phyloP scores from a whole-genome alignment of 1,140 invertebrate species.

The Acyrthosiphon pisum region DNA sequence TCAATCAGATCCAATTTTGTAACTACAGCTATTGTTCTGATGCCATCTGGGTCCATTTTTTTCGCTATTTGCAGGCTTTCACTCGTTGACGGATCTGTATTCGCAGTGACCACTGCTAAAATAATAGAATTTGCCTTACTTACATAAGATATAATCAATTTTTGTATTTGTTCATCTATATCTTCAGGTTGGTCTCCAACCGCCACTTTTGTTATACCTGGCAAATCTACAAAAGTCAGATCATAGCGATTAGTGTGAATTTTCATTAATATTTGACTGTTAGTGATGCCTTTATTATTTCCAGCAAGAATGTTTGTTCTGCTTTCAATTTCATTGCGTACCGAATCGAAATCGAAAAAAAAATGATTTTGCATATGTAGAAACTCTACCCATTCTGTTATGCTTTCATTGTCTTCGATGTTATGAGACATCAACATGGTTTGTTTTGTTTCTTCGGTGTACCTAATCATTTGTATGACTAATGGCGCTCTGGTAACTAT shows the following conservation, averaged over 20 bases:
- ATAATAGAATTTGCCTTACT: conserved; percentile 91
- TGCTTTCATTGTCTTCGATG: conserved; percentile 71
- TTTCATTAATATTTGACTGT: conserved; percentile 75
- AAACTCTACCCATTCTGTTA: conserved; percentile 79
- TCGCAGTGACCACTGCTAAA: conserved; percentile 93
- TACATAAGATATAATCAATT: conserved; percentile 95
- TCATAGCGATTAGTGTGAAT: conserved; percentile 83
- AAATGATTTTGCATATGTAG: conserved; percentile 74
- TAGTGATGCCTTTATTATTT: conserved; percentile 75
- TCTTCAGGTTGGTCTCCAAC: conserved; percentile 87
- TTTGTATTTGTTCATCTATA: conserved; percentile 65
- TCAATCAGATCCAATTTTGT: conserved; percentile 85
- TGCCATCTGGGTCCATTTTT: conserved; percentile 92
- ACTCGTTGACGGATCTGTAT: conserved; percentile 94
- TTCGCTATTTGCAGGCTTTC: conserved; percentile 95
- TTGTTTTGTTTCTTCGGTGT: background rate
- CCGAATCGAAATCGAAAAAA: conserved; percentile 73
- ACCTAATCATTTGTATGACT: conserved; percentile 58
- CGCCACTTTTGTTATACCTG: conserved; percentile 92
- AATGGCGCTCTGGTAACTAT: conserved; percentile 59
- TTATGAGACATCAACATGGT: conserved; percentile 58
- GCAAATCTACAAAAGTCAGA: conserved; percentile 93
- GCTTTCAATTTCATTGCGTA: conserved; percentile 76
- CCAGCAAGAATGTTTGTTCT: conserved; percentile 77
- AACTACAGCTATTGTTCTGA: conserved; percentile 74